Evolutionary conservation across 2,113 vertebrate genomes (phyloP).

Genomic region (Hepsetus odoe): DNA sequence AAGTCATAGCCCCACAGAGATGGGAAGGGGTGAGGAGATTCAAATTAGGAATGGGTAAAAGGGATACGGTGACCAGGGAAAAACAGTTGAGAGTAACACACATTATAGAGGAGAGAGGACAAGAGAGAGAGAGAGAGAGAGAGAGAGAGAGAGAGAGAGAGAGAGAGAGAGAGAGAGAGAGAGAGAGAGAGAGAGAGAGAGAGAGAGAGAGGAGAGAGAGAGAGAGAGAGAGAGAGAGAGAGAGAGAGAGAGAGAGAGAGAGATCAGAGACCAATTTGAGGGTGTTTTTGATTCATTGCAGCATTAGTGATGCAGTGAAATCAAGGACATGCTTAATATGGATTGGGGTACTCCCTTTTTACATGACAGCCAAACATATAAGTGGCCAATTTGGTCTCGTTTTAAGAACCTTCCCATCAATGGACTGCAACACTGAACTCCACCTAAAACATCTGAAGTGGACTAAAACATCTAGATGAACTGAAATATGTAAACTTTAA

Average conservation of each 20-base stretch:
- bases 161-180: constrained; percentile 34
- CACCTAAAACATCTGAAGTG: neutral
- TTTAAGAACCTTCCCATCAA: constrained; percentile 1
- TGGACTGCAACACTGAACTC: neutral
- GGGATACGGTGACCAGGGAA: neutral
- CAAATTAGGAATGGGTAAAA: constrained; percentile 5
- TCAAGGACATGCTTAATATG: constrained; percentile 70
- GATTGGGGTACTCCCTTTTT: constrained; percentile 57
- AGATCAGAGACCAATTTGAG: neutral
- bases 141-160: constrained; percentile 32
- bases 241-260: constrained; percentile 35
- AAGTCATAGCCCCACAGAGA: neutral
- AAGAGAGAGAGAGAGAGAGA: constrained; percentile 6
- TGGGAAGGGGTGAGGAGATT: neutral
- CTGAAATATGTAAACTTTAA: neutral
- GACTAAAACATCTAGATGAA: neutral
- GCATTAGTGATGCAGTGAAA: constrained; percentile 56
- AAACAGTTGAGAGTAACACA: neutral
- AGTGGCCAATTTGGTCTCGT: neutral
- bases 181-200: neutral
- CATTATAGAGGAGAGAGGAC: no score
- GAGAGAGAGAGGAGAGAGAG: neutral
- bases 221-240: constrained; percentile 32
- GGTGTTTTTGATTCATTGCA: constrained; percentile 58
- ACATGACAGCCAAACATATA: constrained; percentile 52